Conservation (phyloP, 2,113 vertebrate genomes). For the Brachyhypopomus occidentalis region DNA sequence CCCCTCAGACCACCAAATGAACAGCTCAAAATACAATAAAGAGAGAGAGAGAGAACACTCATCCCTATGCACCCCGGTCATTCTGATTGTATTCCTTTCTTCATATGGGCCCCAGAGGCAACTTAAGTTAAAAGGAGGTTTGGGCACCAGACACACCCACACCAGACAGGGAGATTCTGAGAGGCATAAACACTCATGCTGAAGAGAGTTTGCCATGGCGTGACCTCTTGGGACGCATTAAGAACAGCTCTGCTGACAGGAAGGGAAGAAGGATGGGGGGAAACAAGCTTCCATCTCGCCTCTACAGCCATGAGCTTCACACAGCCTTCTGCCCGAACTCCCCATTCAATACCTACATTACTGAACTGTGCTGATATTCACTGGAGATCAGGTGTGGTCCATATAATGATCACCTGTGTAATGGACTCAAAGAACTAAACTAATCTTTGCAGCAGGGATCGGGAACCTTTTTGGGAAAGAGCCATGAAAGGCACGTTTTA, state of each 20-base stretch:
- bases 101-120: too few relatives aligned
- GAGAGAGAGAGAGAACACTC: background rate
- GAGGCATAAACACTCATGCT: background rate
- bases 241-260: background rate
- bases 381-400: too few relatives aligned
- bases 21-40: constrained; percentile 31
- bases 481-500: too few relatives aligned
- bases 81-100: background rate
- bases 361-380: too few relatives aligned
- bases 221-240: constrained; percentile 1
- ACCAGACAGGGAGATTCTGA: background rate
- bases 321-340: background rate
- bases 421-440: background rate
- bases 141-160: constrained; percentile 7
- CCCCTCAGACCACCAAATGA: constrained; percentile 7
- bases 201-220: background rate
- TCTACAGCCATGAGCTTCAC: background rate
- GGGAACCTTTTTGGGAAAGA: too few relatives aligned
- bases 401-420: background rate
- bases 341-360: background rate
- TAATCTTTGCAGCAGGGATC: background rate
- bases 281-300: background rate
- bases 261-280: background rate
- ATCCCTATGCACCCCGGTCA: background rate
- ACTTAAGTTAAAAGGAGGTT: too few relatives aligned